Base-by-base conservation (phyloP, 64 coral and sea anemone genomes). In the Pocillopora damicornis region DNA sequence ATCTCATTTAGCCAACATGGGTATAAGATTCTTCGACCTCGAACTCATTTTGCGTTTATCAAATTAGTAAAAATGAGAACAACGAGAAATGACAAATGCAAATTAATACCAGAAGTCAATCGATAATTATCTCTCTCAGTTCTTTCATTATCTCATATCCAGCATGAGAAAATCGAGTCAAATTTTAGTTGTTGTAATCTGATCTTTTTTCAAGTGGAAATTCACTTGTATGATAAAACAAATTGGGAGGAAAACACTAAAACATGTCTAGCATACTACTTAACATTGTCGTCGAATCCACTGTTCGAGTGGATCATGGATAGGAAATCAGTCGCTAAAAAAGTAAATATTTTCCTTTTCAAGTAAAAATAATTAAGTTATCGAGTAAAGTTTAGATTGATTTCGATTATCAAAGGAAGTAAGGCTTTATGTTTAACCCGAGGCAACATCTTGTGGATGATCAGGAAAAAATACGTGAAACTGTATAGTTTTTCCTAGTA, bases 301-400 rank as follows among this genome's bases (percentile, higher is more conserved):
- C 9, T 20, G 8, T 51, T 51, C 42, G 7, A 51, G 42, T 51
- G 42, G 0, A 51, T 51, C 20, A 23, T 23, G 67, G 5, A 23
- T 20, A 79, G 57, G 77, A 79, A 79, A 79, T 79, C 6, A 59
- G n/a, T 20, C 9, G 68, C 7, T 7, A 58, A 2, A 77, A 77
- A 63, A 25, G 13, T 80, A 63, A 80, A 63, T 63, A 63, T 80
- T 80, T 80, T 63, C 2, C 15, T 80, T 80, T 80, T 26, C 57
- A 80, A 80, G 16, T 80, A 63, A 63, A n/a, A 80, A 80, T 34
- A 63, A 80, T 63, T 80, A 80, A 13, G 15, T 14, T 35, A 8
- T 80, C 78, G 63, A 63, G 78, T 37, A 59, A 13, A 36, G 34
- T 15, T 8, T 8, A 25, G 20, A 80, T 59, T 63, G 4, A 5